Evolutionary conservation across 2,888 invertebrate genomes (phyloP).

Genomic region (Melinopterus prodromus): DNA sequence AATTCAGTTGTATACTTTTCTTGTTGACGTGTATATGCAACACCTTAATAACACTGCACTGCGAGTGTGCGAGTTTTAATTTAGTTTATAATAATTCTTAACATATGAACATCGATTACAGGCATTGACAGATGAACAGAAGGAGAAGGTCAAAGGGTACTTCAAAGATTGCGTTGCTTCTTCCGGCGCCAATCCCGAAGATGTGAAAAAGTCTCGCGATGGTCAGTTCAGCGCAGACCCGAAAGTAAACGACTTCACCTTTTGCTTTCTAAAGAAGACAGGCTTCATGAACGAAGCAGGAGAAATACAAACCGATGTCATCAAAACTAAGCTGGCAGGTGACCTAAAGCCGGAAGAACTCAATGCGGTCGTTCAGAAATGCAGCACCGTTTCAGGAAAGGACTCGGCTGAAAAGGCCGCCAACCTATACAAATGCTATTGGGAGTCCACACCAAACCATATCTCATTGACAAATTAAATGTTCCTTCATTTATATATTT

Average conservation of each 20-base stretch:
- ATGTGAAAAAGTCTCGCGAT: slow-evolving; percentile 45
- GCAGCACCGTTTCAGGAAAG: slow-evolving; percentile 34
- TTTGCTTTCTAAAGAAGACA: slow-evolving; percentile 63
- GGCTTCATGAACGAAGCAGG: slow-evolving; percentile 59
- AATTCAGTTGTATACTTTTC: no score
- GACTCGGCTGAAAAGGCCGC: slow-evolving; percentile 59
- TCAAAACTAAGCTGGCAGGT: slow-evolving; percentile 59
- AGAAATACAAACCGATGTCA: slow-evolving; percentile 52
- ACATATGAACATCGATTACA: slow-evolving; percentile 5
- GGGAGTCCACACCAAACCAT: slow-evolving; percentile 54
- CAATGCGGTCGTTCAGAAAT: slow-evolving; percentile 57
- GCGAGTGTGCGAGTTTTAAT: no score
- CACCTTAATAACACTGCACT: no score
- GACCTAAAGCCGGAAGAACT: slow-evolving; percentile 59
- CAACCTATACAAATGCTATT: slow-evolving; percentile 62
- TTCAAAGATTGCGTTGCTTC: slow-evolving; percentile 46
- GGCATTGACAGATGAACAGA: slow-evolving; percentile 37
- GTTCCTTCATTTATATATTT: neutral
- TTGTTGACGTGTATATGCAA: no score
- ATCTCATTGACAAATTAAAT: slow-evolving; percentile 17
- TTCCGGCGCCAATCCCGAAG: slow-evolving; percentile 50
- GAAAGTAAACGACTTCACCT: slow-evolving; percentile 59
- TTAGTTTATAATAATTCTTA: no score
- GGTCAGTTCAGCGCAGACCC: slow-evolving; percentile 61
- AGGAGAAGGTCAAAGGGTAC: slow-evolving; percentile 56